Evolutionary conservation across 2,797 vertebrate genomes (phyloP).

Genomic region (Falco berigora): DNA sequence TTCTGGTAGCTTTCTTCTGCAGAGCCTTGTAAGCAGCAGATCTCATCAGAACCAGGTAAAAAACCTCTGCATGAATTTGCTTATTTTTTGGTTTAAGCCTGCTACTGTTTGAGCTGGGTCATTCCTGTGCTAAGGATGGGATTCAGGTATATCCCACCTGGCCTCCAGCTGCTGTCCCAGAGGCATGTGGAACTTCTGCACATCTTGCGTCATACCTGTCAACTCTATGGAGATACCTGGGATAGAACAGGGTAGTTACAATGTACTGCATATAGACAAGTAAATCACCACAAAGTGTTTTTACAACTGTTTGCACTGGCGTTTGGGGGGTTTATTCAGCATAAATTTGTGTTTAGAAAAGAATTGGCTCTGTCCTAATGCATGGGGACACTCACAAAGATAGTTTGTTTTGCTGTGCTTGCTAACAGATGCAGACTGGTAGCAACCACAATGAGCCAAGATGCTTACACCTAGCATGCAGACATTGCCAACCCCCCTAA

Average conservation of each 20-base stretch:
- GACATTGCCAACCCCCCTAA: background rate
- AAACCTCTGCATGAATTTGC: background rate
- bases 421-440: background rate
- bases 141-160: background rate
- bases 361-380: background rate
- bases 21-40: slow-evolving; percentile 28
- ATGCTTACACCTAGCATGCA: background rate
- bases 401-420: background rate
- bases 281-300: background rate
- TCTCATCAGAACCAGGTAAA: slow-evolving; percentile 60
- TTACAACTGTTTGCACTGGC: background rate
- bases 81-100: slow-evolving; percentile 35
- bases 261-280: background rate
- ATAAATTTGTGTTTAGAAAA: background rate
- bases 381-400: background rate
- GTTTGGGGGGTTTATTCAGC: background rate
- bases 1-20: slow-evolving; percentile 26
- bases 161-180: background rate
- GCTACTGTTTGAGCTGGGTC: background rate
- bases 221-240: background rate
- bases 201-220: background rate
- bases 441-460: background rate
- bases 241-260: background rate
- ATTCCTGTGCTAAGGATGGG: background rate
- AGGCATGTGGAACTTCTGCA: background rate